Percentiles rank a stretch among this genome's conserved stretches.
Conservation (phyloP, 2,113 vertebrate species). For the Hystrix brachyura region DNA sequence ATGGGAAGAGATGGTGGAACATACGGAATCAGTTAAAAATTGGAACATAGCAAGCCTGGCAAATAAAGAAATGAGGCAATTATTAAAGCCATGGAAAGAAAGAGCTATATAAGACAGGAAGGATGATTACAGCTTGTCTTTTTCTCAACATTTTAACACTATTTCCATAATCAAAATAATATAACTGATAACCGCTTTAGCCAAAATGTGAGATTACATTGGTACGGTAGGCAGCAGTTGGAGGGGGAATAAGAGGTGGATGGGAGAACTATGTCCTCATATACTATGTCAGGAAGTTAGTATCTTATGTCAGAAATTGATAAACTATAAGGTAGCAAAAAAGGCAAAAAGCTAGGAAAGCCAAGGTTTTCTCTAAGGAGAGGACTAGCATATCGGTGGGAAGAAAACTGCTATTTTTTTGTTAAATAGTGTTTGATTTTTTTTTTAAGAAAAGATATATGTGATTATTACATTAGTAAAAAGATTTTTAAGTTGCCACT, state of each 20-base stretch:
- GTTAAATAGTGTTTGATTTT: neutral
- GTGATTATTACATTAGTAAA: conserved; percentile 5
- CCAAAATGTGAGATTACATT: conserved; percentile 27
- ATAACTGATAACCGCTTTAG: conserved; percentile 44
- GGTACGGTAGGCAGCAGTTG: neutral
- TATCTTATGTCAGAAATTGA: neutral
- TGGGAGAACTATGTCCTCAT: neutral
- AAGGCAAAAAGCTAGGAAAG: conserved; percentile 28
- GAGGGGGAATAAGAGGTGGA: neutral
- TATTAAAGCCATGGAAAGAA: conserved; percentile 68
- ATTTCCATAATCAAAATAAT: conserved; percentile 27
- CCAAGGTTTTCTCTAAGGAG: neutral
- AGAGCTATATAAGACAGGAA: conserved; percentile 41
- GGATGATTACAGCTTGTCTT: conserved; percentile 54
- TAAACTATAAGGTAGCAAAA: neutral
- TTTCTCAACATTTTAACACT: conserved; percentile 3
- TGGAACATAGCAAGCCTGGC: conserved; percentile 45
- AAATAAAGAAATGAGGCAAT: conserved; percentile 70
- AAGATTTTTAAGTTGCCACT: conserved; percentile 39
- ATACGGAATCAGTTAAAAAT: conserved; percentile 56
- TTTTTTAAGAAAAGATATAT: neutral
- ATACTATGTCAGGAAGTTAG: neutral
- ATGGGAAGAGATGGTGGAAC: conserved; percentile 52
- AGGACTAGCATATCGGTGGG: neutral
- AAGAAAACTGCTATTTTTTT: neutral